These are phyloP conservation scores for Chamaetylas fuelleborni DNA, from an alignment of 2,113 vertebrate species.

Conservation along the genomic window DNA sequence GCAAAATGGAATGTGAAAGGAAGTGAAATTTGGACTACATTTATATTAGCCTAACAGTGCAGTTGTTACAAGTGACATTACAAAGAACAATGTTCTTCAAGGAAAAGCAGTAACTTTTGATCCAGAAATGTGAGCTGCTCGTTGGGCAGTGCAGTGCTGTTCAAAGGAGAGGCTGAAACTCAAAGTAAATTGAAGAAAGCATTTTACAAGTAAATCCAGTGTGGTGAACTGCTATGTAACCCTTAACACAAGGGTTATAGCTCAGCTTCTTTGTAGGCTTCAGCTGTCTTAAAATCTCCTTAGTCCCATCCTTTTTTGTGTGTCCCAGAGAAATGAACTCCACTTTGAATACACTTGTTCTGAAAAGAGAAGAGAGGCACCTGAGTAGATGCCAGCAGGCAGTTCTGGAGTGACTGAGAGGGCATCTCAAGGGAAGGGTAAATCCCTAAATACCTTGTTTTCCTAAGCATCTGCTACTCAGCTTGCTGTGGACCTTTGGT, in stretches of 20 bases:
- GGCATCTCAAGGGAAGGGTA: not conserved
- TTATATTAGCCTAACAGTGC: not conserved
- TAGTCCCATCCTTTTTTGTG: not conserved
- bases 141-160: not conserved
- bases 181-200: not conserved
- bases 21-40: slow-evolving; percentile 33
- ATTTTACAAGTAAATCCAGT: not conserved
- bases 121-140: not conserved
- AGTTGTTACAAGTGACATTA: not conserved
- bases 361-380: not conserved
- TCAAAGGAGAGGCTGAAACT: not conserved
- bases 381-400: not conserved
- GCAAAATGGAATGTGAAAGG: slow-evolving; percentile 32
- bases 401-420: not conserved
- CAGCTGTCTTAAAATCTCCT: not conserved
- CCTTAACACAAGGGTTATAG: not conserved
- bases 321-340: not conserved
- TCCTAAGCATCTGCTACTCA: not conserved
- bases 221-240: not conserved
- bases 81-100: not conserved
- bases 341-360: not conserved
- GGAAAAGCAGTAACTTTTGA: not conserved
- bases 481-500: not conserved
- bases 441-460: not conserved
- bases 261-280: not conserved